Evolutionary conservation across 1,140 invertebrate genomes (phyloP).

Genomic region (Drosophila santomea): DNA sequence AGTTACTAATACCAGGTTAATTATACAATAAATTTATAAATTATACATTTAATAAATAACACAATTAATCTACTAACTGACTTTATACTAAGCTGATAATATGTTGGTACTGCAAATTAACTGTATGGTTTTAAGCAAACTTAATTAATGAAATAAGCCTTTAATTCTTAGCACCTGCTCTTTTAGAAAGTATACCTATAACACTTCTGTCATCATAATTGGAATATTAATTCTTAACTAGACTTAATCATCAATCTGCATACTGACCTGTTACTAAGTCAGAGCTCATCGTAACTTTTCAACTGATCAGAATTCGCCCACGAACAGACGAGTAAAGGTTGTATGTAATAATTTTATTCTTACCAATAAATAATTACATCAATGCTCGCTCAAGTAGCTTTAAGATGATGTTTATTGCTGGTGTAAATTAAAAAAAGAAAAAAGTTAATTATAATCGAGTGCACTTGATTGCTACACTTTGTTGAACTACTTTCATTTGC

Average conservation of each 20-base stretch:
- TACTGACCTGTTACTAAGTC: conserved; percentile 17
- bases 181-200: conserved; percentile 4
- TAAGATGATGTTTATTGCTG: not conserved
- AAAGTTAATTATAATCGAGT: not conserved
- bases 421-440: not conserved
- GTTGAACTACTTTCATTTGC: conserved; percentile 2
- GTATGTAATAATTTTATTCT: not conserved
- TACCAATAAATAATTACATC: not conserved
- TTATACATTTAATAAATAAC: not conserved
- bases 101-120: too few species aligned
- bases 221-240: not conserved
- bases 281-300: not conserved
- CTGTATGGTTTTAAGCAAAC: too few species aligned
- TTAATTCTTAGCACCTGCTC: not conserved
- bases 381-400: not conserved
- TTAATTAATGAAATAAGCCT: not conserved
- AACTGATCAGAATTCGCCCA: conserved; percentile 10
- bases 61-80: not conserved
- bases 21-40: not conserved
- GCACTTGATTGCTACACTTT: not conserved
- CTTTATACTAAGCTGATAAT: too few species aligned
- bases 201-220: not conserved
- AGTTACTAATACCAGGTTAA: not conserved
- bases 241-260: not conserved
- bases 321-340: not conserved